Evolutionary conservation across 2,888 invertebrate genomes (phyloP).

Genomic region (Cyclophora albipunctata): DNA sequence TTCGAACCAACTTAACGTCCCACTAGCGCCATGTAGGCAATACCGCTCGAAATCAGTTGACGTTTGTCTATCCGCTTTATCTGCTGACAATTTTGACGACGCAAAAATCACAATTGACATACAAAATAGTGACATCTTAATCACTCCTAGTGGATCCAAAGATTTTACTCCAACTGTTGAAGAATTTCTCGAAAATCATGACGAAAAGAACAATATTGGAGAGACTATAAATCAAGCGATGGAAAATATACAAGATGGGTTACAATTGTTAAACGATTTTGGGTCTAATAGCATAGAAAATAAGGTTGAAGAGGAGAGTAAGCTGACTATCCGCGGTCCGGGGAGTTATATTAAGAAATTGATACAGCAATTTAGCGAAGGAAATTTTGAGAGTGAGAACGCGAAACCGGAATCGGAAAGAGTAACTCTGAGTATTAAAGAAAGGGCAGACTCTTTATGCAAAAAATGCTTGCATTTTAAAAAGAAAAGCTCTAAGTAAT

Average conservation of each 20-base stretch:
- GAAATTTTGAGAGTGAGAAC: conserved; percentile 56
- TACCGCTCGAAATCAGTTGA: conserved; percentile 75
- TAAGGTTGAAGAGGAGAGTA: conserved; percentile 36
- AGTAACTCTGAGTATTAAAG: conserved; percentile 48
- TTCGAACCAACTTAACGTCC: conserved; percentile 53
- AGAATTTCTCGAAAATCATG: conserved; percentile 33
- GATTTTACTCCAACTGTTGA: conserved; percentile 15
- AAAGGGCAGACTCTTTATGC: conserved; percentile 67
- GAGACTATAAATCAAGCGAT: conserved; percentile 51
- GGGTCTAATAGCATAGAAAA: conserved; percentile 32
- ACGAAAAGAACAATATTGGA: conserved; percentile 55
- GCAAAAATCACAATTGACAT: conserved; percentile 60
- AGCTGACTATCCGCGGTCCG: conserved; percentile 60
- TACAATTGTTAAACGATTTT: conserved; percentile 49
- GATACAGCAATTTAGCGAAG: conserved; percentile 70
- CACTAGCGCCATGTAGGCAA: conserved; percentile 55
- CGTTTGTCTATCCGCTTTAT: conserved; percentile 54
- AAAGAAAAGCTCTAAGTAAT: conserved; percentile 33
- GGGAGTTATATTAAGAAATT: conserved; percentile 67
- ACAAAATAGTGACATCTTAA: conserved; percentile 59
- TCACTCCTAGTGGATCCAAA: conserved; percentile 58
- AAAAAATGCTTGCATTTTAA: conserved; percentile 71
- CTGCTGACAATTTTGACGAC: conserved; percentile 55
- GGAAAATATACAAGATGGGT: conserved; percentile 56
- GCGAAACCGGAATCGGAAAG: conserved; percentile 56